These are phyloP conservation scores for Pipistrellus nathusii DNA, from an alignment of 2,797 vertebrate species.

Conservation along the genomic window DNA sequence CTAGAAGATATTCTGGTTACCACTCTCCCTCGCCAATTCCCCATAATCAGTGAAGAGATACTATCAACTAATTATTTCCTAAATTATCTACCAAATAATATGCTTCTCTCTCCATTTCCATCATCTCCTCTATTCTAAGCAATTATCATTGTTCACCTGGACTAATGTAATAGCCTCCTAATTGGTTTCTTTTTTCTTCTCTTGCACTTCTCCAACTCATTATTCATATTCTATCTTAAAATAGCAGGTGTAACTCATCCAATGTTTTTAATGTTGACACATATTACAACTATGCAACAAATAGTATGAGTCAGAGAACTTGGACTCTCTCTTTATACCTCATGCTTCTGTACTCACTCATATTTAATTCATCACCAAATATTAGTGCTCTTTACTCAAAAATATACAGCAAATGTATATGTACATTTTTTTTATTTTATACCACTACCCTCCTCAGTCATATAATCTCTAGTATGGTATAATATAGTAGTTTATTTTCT, in stretches of 20 bases:
- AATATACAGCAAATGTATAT: not conserved
- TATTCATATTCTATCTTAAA: not conserved
- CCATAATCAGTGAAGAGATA: not conserved
- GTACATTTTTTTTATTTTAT: not conserved
- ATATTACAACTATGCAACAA: not conserved
- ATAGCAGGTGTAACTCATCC: not conserved
- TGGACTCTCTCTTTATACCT: not conserved
- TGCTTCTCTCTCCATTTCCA: not conserved
- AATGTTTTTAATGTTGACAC: not conserved
- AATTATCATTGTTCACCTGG: not conserved
- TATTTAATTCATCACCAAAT: not conserved
- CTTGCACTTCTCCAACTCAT: not conserved
- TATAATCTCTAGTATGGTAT: not conserved
- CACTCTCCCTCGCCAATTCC: not conserved
- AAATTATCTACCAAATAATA: not conserved
- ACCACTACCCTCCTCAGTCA: not conserved
- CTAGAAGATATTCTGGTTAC: not conserved
- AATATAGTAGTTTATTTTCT: not conserved
- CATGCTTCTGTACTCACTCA: not conserved
- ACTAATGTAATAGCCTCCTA: not conserved
- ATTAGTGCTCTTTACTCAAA: not conserved
- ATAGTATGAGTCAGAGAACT: not conserved
- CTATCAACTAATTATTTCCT: not conserved
- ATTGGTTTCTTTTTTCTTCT: not conserved
- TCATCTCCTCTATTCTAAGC: not conserved